Evolutionary conservation across 2,113 vertebrate genomes (phyloP), one percentile per base, ranked within the genome.

Genomic region (Nyctibius bracteatus): DNA sequence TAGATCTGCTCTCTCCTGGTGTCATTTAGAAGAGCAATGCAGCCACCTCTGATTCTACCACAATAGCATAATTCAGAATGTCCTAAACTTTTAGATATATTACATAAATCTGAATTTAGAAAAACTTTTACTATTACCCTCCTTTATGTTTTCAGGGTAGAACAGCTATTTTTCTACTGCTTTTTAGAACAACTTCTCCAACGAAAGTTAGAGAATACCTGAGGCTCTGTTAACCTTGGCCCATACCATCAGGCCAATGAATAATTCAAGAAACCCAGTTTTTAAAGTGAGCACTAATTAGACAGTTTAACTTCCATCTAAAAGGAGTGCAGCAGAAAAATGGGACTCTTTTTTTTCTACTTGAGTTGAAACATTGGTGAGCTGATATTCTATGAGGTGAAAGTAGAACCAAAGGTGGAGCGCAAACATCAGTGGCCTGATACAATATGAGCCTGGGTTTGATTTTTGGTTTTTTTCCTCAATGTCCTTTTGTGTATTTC

Each of bases 251-350:
- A 52, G 57, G 44, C 33, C 92, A 94, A 92, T 91, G 41, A 96
- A 94, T 96, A 92, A 96, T 95, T 95, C 39, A 96, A 81, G 61
- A 89, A 86, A 86, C 10, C 2, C 35, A 57, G 49, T 67, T 88
- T 81, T 92, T 94, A 8, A 96, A 96, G 65, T 81, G 21, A 78
- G 20, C 20, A 75, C 39, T 95, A 95, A 96, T 95, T 96, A 91
- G 43, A 54, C 9, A 88, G 24, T 54, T 81, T 78, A 92, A 73
- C 61, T 90, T 90, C 73, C 33, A 41, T 71, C 46, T 77, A 47
- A 79, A 95, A 70, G 39, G 14, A 86, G 4, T 61, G 28, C 31
- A 92, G 47, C 27, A 78, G 18, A 47, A 96, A 93, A 88, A 68
- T 9, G 2, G 6, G 18, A 39, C 33, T 35, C 14, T 72, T 22